Evolutionary conservation across 2,797 vertebrate species (phyloP).

Genomic region (Brachyalestes nurse): DNA sequence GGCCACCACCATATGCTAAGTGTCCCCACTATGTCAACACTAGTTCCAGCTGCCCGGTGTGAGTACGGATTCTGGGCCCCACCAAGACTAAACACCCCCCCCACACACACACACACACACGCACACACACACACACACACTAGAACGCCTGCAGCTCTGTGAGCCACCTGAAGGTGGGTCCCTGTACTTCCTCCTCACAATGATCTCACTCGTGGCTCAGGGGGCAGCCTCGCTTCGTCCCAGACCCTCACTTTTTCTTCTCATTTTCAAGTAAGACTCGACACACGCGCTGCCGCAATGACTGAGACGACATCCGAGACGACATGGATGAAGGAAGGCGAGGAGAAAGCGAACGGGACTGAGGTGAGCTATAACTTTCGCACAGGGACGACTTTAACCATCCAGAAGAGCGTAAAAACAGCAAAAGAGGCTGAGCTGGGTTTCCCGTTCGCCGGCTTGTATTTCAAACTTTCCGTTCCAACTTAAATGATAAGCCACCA

Average conservation of each 20-base stretch:
- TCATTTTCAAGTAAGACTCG: too few species aligned
- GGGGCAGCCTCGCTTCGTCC: not conserved
- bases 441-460: not conserved
- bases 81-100: too few species aligned
- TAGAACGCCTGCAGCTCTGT: not conserved
- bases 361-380: slow-evolving; percentile 65
- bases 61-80: too few species aligned
- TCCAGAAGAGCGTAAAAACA: not conserved
- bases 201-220: not conserved
- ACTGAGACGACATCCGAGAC: too few species aligned
- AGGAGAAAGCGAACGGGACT: slow-evolving; percentile 52
- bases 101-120: not conserved
- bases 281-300: too few species aligned
- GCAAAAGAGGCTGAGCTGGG: too few species aligned
- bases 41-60: too few species aligned
- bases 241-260: too few species aligned
- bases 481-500: not conserved
- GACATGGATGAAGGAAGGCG: slow-evolving; percentile 73
- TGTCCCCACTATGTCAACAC: too few species aligned
- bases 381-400: not conserved
- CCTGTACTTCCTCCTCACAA: not conserved
- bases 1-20: too few species aligned
- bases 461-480: not conserved
- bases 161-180: not conserved
- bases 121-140: not conserved